These are phyloP conservation scores for Rhabdomys pumilio DNA, from an alignment of 2,797 vertebrate genomes.

Conservation along the genomic window DNA sequence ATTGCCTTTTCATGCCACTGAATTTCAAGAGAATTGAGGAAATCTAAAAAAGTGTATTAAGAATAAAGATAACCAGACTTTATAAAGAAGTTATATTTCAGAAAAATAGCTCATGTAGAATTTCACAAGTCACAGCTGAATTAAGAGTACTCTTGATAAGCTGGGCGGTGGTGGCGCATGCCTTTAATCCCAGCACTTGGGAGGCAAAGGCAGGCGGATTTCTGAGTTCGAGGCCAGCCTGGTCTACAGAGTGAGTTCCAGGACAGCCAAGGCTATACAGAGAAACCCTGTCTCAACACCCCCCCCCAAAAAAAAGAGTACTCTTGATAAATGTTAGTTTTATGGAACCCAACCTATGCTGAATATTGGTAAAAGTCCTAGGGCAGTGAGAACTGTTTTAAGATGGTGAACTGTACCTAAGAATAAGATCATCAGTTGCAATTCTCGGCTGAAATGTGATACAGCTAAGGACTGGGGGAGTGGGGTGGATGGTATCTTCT, in stretches of 20 bases:
- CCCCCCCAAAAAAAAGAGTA: constrained; percentile 43
- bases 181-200: too few species aligned
- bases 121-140: constrained; percentile 25
- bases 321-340: constrained; percentile 48
- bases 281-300: too few species aligned
- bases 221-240: too few species aligned
- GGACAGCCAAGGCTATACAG: too few species aligned
- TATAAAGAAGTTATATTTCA: constrained; percentile 37
- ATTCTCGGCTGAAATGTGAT: not conserved
- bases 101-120: not conserved
- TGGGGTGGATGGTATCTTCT: not conserved
- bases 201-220: too few species aligned
- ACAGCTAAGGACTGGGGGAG: not conserved
- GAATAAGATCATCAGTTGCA: not conserved
- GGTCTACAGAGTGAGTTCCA: too few species aligned
- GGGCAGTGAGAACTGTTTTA: constrained; percentile 6
- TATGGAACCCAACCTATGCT: not conserved
- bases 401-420: not conserved
- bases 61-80: constrained; percentile 41
- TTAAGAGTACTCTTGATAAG: constrained; percentile 49
- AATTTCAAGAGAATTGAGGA: constrained; percentile 35
- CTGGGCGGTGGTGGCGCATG: too few species aligned
- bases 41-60: constrained; percentile 42
- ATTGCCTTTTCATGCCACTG: not conserved
- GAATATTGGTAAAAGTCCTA: constrained; percentile 30